Evolutionary conservation across 2,888 invertebrate genomes (phyloP).

Genomic region (Volucella inflata): DNA sequence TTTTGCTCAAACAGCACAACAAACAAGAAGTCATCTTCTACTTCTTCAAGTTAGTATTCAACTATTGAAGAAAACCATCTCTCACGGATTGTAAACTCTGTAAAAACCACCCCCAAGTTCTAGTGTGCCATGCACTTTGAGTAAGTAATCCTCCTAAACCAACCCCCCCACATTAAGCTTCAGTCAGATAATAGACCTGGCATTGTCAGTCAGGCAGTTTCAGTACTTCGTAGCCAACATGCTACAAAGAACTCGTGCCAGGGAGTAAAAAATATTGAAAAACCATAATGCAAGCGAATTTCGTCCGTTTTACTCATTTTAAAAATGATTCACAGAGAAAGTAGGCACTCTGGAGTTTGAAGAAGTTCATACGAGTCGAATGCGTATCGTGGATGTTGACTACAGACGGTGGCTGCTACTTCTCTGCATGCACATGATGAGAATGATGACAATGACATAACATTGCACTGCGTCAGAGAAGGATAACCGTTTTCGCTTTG

Average conservation of each 20-base stretch:
- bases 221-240: constrained; percentile 23
- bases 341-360: constrained; percentile 51
- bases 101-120: background rate
- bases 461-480: constrained; percentile 50
- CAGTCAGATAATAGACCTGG: constrained; percentile 21
- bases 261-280: constrained; percentile 21
- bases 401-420: constrained; percentile 38
- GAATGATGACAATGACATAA: constrained; percentile 48
- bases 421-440: background rate
- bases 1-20: constrained; percentile 41
- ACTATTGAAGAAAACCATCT: constrained; percentile 48
- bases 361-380: constrained; percentile 32
- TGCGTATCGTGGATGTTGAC: constrained; percentile 29
- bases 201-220: constrained; percentile 36
- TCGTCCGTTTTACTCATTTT: constrained; percentile 26
- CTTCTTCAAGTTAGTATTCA: constrained; percentile 25
- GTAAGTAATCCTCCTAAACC: background rate
- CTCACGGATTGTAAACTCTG: constrained; percentile 48
- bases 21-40: constrained; percentile 50
- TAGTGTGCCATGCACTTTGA: constrained; percentile 20
- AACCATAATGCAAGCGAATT: constrained; percentile 14
- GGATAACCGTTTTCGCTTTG: constrained; percentile 38
- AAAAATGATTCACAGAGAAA: constrained; percentile 19
- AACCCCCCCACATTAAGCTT: background rate
- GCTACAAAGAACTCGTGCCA: background rate